Evolutionary conservation across 2,113 vertebrate species (phyloP).

Genomic region (Montifringilla adamsi): DNA sequence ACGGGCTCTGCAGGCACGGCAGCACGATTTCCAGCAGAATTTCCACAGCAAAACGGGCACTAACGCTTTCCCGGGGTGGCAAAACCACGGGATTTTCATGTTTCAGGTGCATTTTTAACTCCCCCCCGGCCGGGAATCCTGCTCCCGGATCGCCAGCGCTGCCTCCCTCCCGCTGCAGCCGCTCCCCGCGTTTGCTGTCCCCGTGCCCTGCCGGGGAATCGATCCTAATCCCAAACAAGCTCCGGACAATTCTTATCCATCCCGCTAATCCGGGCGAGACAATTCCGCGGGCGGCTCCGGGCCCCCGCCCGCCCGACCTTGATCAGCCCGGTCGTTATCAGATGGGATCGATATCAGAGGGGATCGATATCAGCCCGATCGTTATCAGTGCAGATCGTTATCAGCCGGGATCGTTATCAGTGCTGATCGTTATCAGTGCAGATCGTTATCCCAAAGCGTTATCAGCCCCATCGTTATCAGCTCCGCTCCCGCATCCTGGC

Average conservation of each 20-base stretch:
- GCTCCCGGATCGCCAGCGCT: too few relatives aligned
- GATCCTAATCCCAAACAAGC: not conserved
- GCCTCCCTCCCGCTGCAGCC: too few relatives aligned
- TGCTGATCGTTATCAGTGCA: too few relatives aligned
- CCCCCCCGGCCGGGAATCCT: not conserved
- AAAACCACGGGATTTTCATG: not conserved
- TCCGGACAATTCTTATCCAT: not conserved
- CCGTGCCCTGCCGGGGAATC: not conserved
- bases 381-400: too few relatives aligned
- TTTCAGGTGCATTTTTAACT: not conserved
- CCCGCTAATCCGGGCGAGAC: conserved; percentile 1
- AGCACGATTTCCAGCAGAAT: not conserved
- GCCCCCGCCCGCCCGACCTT: not conserved
- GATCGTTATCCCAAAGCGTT: too few relatives aligned
- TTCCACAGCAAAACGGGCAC: accelerated
- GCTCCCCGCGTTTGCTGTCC: not conserved
- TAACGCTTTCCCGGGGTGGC: not conserved
- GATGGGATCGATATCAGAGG: too few relatives aligned
- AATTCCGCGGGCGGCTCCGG: not conserved
- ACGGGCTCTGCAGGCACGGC: accelerated
- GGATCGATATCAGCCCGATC: too few relatives aligned
- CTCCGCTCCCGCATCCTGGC: too few relatives aligned
- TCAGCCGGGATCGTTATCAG: too few relatives aligned
- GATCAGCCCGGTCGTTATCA: not conserved
- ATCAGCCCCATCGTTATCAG: too few relatives aligned